These are phyloP conservation scores for Brachyhypopomus gauderio DNA, from an alignment of 2,113 vertebrate genomes.

Conservation along the genomic window DNA sequence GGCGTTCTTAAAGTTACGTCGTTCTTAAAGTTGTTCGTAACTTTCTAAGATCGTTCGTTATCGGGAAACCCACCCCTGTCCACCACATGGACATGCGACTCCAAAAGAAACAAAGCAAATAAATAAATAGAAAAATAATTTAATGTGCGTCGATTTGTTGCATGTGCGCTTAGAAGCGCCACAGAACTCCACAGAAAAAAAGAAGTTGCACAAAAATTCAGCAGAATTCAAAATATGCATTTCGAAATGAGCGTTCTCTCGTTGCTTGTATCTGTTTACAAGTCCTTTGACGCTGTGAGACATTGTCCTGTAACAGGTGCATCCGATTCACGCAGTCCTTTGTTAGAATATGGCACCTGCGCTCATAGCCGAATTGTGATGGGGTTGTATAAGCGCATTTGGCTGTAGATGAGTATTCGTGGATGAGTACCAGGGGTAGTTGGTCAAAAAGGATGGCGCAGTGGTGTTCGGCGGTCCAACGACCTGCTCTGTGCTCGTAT, in stretches of 20 bases:
- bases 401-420: constrained; percentile 79
- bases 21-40: no score
- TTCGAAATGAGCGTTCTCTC: constrained; percentile 10
- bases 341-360: constrained; percentile 84
- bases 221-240: constrained; percentile 23
- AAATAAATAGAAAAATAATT: constrained; percentile 60
- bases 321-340: constrained; percentile 53
- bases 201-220: constrained; percentile 4
- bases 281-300: constrained; percentile 4
- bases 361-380: constrained; percentile 81
- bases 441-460: constrained; percentile 81
- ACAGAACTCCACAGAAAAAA: constrained; percentile 42
- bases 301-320: constrained; percentile 53
- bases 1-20: no score
- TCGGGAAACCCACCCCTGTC: no score
- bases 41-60: no score
- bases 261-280: constrained; percentile 26
- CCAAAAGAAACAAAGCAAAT: constrained; percentile 42
- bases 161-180: constrained; percentile 34
- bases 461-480: constrained; percentile 80
- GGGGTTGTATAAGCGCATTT: constrained; percentile 79
- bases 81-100: constrained; percentile 61
- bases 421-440: constrained; percentile 83
- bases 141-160: constrained; percentile 44
- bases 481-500: constrained; percentile 57